Base-by-base conservation (phyloP, 1,140 invertebrate genomes). In the Bombus picipes region DNA sequence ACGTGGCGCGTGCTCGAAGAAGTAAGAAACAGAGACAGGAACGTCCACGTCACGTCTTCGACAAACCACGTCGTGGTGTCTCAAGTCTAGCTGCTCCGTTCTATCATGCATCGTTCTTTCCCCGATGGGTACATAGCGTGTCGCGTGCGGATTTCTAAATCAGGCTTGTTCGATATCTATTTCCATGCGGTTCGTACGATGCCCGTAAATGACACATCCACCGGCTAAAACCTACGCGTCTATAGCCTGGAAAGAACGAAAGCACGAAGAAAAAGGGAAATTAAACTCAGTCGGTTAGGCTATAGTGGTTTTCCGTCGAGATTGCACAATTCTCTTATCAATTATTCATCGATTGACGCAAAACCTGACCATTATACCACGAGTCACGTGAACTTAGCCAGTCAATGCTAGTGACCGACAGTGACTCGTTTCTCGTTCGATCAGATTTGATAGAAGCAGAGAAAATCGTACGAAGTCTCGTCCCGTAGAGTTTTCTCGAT, bases 191-290 rank as follows among this genome's bases (percentile, higher is more conserved):
- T 13, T 28, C 39, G 59, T 39, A 12, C 37, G 32, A 22, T 37
- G 28, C 34, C 71, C 62, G 80, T 83, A 87, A 90, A 89, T 89
- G 85, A 87, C 73, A 78, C 77, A 77, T 18, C 68, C n/a, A 37
- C 66, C 53, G 34, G 32, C 43, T 53, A 39, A 76, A 73, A 68
- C 47, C 39, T 41, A 4, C 18, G 8, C 39, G 57, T 25, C 28
- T 83, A 89, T 75, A 75, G 70, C 37, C 53, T 34, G 10, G 73
- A 34, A 2, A 43, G 37, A 10, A n/a, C 15, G 70, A 34, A 32
- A n/a, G 34, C 3, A 34, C 37, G 32, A 22, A 57, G 22, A 22
- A 15, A 32, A 43, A 77, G 65, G 47, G 25, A 28, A 47, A 62
- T 34, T 41, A 62, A 28, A 43, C 25, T 6, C 22, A n/a, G 4